Evolutionary conservation across 2,888 invertebrate genomes (phyloP).

Genomic region (Amphiduros pacificus): DNA sequence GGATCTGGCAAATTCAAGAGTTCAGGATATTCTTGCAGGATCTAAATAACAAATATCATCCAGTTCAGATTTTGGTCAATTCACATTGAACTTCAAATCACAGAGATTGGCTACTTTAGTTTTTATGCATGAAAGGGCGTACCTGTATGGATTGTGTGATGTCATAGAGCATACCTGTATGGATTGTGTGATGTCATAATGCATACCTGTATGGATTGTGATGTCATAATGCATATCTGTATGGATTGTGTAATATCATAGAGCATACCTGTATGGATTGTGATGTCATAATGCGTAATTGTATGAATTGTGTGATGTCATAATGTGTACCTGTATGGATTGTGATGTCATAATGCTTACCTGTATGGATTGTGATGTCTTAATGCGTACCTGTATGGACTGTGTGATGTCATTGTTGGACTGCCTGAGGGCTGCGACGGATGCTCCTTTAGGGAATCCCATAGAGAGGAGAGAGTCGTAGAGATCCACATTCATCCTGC

Average conservation of each 20-base stretch:
- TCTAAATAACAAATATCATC: conserved; percentile 32
- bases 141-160: no score
- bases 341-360: background rate
- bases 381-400: conserved; percentile 65
- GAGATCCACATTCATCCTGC: conserved; percentile 45
- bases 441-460: conserved; percentile 70
- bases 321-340: background rate
- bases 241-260: no score
- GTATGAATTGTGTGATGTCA: background rate
- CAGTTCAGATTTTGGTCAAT: no score
- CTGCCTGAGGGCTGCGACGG: conserved; percentile 68
- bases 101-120: no score
- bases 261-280: no score
- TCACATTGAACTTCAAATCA: no score
- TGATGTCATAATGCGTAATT: no score
- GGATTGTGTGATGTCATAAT: no score
- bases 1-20: conserved; percentile 61
- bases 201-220: no score
- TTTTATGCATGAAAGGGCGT: no score
- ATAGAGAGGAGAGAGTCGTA: conserved; percentile 61
- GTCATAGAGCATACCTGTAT: no score
- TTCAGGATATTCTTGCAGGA: conserved; percentile 69
- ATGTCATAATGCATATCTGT: no score
- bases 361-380: background rate
- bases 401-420: conserved; percentile 72